These are phyloP conservation scores for Dimorphilus gyrociliatus DNA, from an alignment of 2,888 invertebrate species.

Conservation along the genomic window DNA sequence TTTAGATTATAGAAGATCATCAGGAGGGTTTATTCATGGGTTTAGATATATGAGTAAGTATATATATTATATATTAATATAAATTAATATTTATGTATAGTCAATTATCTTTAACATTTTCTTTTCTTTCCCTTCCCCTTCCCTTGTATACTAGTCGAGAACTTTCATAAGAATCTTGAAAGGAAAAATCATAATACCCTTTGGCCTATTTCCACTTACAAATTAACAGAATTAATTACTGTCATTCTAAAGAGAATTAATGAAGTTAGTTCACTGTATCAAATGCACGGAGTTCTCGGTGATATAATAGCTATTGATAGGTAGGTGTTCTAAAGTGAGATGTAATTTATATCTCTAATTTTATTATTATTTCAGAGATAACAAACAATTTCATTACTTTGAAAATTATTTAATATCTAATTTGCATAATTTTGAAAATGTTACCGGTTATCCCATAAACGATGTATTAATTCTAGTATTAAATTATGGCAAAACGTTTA, in stretches of 20 bases:
- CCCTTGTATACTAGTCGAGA: slow-evolving; percentile 10
- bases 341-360: no score
- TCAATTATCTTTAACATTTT: no score
- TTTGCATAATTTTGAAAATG: slow-evolving; percentile 21
- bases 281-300: slow-evolving; percentile 38
- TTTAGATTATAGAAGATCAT: slow-evolving; percentile 37
- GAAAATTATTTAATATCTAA: slow-evolving; percentile 36
- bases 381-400: slow-evolving; percentile 18
- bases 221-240: slow-evolving; percentile 24
- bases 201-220: slow-evolving; percentile 31
- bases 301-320: slow-evolving; percentile 33
- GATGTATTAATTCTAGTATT: slow-evolving; percentile 8
- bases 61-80: no score
- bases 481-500: slow-evolving; percentile 11
- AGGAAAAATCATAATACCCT: slow-evolving; percentile 29
- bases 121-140: not conserved
- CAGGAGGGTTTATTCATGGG: slow-evolving; percentile 41
- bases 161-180: slow-evolving; percentile 34
- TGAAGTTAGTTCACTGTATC: slow-evolving; percentile 39
- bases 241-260: slow-evolving; percentile 36
- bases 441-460: slow-evolving; percentile 23
- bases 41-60: slow-evolving; percentile 39
- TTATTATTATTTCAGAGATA: slow-evolving; percentile 12
- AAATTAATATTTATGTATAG: no score
- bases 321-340: slow-evolving; percentile 29